Evolutionary conservation across 2,888 invertebrate genomes (phyloP), one percentile per base, ranked within the genome.

Genomic region (Diplolepis rosae): DNA sequence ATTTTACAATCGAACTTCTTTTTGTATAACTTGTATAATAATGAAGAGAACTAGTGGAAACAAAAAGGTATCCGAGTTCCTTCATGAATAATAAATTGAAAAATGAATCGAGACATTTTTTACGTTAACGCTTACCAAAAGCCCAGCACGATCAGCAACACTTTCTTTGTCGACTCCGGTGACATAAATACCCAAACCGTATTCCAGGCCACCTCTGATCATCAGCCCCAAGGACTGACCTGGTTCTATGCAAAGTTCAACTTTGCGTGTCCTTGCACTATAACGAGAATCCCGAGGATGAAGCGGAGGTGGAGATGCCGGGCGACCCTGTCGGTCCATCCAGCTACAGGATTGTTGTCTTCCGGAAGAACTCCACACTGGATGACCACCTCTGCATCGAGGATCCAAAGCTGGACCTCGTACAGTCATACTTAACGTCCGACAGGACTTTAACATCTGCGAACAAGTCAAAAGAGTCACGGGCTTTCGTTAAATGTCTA

Each of bases 141-240:
- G 92, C 52, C 97, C 97, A 72, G 95, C 95, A 85, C 95, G 92
- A 88, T 98, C 97, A 1, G 98, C 97, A 0, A 97, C 96, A 68
- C 97, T 97, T 82, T 95, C 95, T 86, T 95, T 95, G 90, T 98
- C 98, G 69, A 98, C 97, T 39, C 97, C 98, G 0, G 98, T 98
- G 84, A 98, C 95, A 90, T 97, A 98, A 88, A 98, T 97, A 27
- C 98, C 98, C 75, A 98, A 92, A 84, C 96, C 97, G 90, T 98
- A 98, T 89, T 98, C 98, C 70, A 96, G 92, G 15, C 98, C 98
- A 28, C 98, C 98, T 74, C 98, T 91, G 82, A 98, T 98, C 96
- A 97, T 97, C 83, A 98, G 91, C 9, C 98, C 98, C 78, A 98
- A 90, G 74, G 96, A 96, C 89, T 97, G 96, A 4, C 96, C 96